phyloP scores from a whole-genome alignment of 2,888 invertebrate genomes.

The Chloroclysta siterata region DNA sequence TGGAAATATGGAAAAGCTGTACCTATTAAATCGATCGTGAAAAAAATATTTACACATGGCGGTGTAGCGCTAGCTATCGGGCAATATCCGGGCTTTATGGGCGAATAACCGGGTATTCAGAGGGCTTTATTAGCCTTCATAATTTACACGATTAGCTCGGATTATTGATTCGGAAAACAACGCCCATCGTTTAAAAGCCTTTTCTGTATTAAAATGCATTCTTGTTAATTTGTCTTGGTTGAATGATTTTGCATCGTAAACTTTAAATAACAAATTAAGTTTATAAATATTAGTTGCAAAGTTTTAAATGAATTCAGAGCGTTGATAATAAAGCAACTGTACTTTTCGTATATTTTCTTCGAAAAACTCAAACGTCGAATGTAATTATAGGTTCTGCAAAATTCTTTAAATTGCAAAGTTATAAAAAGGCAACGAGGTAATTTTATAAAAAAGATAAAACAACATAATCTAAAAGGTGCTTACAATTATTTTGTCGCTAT shows the following conservation, averaged over 20 bases:
- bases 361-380: no score
- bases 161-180: slow-evolving; percentile 16
- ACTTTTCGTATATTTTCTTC: no score
- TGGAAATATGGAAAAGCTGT: slow-evolving; percentile 42
- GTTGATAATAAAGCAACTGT: neutral
- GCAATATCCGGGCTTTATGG: slow-evolving; percentile 27
- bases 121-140: slow-evolving; percentile 24
- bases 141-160: slow-evolving; percentile 20
- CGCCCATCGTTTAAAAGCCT: neutral
- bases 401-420: no score
- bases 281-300: no score
- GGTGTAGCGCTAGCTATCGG: slow-evolving; percentile 29
- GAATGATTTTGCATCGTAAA: neutral
- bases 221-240: neutral
- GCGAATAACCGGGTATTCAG: slow-evolving; percentile 20
- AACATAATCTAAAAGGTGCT: no score
- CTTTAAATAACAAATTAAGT: no score
- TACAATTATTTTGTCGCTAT: no score
- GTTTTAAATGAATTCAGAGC: no score
- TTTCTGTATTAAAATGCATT: neutral
- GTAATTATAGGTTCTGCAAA: no score
- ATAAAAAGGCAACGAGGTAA: no score
- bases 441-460: no score
- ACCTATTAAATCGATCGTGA: slow-evolving; percentile 51
- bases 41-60: slow-evolving; percentile 47